phyloP scores from a whole-genome alignment of 2,888 invertebrate species.

The Ophion ventricosus region DNA sequence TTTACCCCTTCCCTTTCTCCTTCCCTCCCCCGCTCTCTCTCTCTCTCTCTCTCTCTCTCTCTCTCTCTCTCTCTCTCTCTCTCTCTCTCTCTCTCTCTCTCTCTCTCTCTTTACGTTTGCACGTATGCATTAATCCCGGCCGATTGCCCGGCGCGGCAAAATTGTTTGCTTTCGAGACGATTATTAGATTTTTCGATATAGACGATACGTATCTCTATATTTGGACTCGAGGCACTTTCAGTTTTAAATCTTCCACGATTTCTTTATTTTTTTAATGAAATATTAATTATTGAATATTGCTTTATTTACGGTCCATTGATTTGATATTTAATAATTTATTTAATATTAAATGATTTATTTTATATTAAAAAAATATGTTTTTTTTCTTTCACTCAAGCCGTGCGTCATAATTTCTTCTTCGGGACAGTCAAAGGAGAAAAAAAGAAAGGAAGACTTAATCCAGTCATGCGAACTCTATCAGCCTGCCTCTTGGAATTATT shows the following conservation, averaged over 20 bases:
- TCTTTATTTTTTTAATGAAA: no score
- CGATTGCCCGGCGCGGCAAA: neutral
- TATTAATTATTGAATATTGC: neutral
- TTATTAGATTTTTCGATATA: constrained; percentile 13
- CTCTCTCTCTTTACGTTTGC: neutral
- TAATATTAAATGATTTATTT: no score
- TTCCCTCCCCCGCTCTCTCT: neutral
- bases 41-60: neutral
- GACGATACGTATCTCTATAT: constrained; percentile 9
- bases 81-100: neutral
- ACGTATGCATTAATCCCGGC: constrained; percentile 10
- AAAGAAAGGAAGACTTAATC: neutral
- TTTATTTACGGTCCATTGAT: neutral
- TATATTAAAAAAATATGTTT: neutral
- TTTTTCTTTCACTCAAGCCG: neutral
- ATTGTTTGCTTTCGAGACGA: constrained; percentile 12
- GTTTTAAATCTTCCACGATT: neutral
- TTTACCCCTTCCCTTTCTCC: no score
- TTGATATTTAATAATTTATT: neutral
- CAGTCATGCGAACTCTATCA: neutral
- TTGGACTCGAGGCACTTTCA: neutral
- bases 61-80: neutral
- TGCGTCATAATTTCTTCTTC: no score
- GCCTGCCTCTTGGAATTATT: neutral
- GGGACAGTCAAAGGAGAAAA: neutral